Conservation (phyloP, 2,797 vertebrate species). For the Graptemys geographica region DNA sequence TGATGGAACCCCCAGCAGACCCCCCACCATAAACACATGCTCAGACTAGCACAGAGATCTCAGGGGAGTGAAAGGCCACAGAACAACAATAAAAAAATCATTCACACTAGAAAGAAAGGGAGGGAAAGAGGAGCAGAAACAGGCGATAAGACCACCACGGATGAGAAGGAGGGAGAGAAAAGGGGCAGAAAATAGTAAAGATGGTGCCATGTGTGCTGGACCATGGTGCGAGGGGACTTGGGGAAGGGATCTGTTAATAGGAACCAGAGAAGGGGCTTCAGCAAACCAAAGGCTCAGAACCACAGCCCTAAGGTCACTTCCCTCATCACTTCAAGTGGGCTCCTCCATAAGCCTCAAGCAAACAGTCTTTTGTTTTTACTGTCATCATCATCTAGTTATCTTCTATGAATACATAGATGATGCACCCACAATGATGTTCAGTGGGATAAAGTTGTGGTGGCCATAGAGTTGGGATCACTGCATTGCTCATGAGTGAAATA, state of each 20-base stretch:
- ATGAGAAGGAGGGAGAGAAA: neutral
- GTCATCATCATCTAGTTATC: neutral
- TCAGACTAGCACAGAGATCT: neutral
- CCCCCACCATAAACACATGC: rapidly evolving
- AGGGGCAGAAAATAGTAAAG: neutral
- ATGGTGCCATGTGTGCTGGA: neutral
- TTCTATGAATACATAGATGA: neutral
- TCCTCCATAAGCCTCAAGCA: neutral
- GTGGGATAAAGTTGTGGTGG: neutral
- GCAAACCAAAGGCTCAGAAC: neutral
- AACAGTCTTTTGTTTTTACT: neutral
- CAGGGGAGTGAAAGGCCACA: neutral
- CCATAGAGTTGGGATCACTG: neutral
- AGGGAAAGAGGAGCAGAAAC: neutral
- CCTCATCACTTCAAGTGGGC: rapidly evolving
- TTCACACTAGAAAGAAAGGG: neutral
- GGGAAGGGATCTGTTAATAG: neutral
- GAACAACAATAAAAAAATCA: rapidly evolving
- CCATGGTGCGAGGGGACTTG: neutral
- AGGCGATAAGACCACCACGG: neutral
- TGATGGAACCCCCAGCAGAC: neutral
- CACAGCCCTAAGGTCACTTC: rapidly evolving
- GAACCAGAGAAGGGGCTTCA: neutral
- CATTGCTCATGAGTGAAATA: neutral
- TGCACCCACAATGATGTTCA: neutral